Evolutionary conservation across 2,888 invertebrate genomes (phyloP).

Genomic region (Folsomia manolachei): DNA sequence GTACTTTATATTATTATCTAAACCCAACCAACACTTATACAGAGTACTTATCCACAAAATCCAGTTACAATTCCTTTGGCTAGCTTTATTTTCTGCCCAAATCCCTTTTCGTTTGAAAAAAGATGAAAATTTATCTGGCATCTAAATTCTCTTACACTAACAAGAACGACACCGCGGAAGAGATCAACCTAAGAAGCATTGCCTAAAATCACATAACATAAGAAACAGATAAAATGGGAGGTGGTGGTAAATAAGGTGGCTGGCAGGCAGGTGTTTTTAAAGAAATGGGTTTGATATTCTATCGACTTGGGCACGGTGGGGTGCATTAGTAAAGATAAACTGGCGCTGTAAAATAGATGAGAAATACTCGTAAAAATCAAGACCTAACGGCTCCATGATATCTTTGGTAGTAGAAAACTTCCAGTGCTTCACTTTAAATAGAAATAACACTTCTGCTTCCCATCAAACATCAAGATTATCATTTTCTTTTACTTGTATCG

Average conservation of each 20-base stretch:
- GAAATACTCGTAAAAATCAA: conserved; percentile 14
- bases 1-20: too few relatives aligned
- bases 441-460: conserved; percentile 16
- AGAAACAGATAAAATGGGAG: not conserved
- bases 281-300: conserved; percentile 19
- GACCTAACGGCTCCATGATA: not conserved
- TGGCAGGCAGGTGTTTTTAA: conserved; percentile 20
- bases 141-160: not conserved
- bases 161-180: not conserved
- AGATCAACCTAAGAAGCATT: not conserved
- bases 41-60: not conserved
- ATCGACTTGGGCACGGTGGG: conserved; percentile 12
- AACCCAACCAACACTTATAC: too few relatives aligned
- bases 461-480: conserved; percentile 11
- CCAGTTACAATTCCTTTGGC: not conserved
- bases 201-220: not conserved
- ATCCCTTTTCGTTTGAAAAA: not conserved
- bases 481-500: not conserved
- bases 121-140: conserved; percentile 4
- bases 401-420: too few relatives aligned
- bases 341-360: conserved; percentile 19
- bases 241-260: conserved; percentile 1
- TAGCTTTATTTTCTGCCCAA: not conserved
- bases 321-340: conserved; percentile 21
- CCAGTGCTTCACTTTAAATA: conserved; percentile 8